Percentiles rank a stretch among this genome's conserved stretches.
Evolutionary conservation across 2,113 vertebrate species (phyloP).

Genomic region (Notarius quadriscutis): DNA sequence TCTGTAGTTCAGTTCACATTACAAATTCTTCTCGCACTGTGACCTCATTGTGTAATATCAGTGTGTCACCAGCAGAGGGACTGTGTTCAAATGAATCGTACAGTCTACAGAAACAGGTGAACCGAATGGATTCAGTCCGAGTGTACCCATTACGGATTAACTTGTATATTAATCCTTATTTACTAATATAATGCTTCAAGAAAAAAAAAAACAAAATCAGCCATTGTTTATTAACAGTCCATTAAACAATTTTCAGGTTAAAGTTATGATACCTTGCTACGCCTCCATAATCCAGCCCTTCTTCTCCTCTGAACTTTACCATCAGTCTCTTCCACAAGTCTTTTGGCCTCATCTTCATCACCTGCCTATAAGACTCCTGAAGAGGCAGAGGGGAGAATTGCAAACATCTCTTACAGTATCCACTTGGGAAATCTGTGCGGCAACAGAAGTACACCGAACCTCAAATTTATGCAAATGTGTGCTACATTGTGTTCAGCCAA

Average conservation of each 20-base stretch:
- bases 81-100: not conserved
- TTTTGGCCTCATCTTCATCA: conserved; percentile 99
- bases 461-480: not conserved
- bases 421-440: not conserved
- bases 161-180: too few relatives aligned
- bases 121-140: not conserved
- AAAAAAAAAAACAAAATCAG: not conserved
- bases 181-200: not conserved
- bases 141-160: not conserved
- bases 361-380: conserved; percentile 96
- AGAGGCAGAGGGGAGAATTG: not conserved
- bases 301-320: conserved; percentile 98
- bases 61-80: conserved; percentile 50
- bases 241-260: not conserved
- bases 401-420: not conserved
- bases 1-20: not conserved
- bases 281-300: conserved; percentile 96
- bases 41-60: conserved; percentile 18
- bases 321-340: conserved; percentile 98
- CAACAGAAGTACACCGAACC: not conserved
- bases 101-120: not conserved
- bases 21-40: not conserved
- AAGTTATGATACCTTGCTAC: conserved; percentile 84
- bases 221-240: not conserved
- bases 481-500: not conserved